These are phyloP conservation scores for Sialia sialis DNA, from an alignment of 2,113 vertebrate species.

Conservation along the genomic window DNA sequence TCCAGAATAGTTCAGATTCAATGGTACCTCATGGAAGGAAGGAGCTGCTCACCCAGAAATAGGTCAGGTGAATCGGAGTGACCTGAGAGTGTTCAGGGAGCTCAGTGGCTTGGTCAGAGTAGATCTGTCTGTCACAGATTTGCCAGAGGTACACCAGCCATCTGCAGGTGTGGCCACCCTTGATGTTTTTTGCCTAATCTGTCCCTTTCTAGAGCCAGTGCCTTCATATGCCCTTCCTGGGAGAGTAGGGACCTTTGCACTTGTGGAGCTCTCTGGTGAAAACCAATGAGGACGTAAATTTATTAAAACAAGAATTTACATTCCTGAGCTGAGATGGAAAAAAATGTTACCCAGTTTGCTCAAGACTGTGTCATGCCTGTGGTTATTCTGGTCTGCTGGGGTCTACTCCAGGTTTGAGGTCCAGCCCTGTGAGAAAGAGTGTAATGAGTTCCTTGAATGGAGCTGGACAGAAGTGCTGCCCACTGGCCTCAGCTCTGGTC, in stretches of 20 bases:
- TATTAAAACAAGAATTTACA: neutral
- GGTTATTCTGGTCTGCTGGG: neutral
- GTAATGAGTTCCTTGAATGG: fast-evolving
- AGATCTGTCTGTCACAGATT: neutral
- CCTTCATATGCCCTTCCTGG: neutral
- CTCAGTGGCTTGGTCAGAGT: neutral
- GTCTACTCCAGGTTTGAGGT: neutral
- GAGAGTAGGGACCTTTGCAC: neutral
- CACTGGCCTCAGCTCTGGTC: neutral
- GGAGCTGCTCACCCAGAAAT: neutral
- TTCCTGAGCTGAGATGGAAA: neutral
- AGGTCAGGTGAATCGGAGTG: neutral
- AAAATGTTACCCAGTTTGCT: neutral
- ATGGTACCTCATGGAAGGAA: neutral
- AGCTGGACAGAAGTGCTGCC: neutral
- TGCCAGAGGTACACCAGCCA: neutral
- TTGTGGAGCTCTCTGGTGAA: neutral
- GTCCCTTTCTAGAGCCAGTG: neutral
- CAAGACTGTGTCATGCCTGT: neutral
- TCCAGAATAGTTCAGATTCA: neutral
- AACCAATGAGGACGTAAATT: neutral
- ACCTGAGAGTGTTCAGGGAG: neutral
- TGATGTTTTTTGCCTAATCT: neutral
- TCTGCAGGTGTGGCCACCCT: neutral
- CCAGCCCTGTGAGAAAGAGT: neutral